phyloP scores from a whole-genome alignment of 2,797 vertebrate genomes.

The Triplophysa bombifrons region DNA sequence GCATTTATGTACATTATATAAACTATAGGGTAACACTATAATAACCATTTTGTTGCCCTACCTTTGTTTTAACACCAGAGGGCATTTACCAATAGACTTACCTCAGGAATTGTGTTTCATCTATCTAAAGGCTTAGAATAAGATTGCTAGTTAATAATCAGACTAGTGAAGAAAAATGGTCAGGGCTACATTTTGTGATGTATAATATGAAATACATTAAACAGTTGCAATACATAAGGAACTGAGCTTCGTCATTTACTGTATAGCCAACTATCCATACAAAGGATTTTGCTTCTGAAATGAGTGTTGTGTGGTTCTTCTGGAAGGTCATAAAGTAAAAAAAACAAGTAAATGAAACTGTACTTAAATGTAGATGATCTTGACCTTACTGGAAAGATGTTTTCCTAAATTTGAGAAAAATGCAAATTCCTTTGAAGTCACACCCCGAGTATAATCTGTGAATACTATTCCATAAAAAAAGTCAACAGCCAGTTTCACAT shows the following conservation, averaged over 20 bases:
- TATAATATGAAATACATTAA: background rate
- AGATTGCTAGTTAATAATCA: background rate
- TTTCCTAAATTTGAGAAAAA: slow-evolving; percentile 22
- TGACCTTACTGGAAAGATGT: background rate
- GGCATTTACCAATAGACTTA: slow-evolving; percentile 28
- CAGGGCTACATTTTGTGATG: background rate
- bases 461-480: background rate
- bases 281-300: slow-evolving; percentile 3
- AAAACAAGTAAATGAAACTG: slow-evolving; percentile 15
- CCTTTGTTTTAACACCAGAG: slow-evolving; percentile 16
- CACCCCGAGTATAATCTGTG: background rate
- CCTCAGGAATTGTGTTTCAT: slow-evolving; percentile 11
- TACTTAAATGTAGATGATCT: background rate
- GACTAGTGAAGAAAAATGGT: background rate
- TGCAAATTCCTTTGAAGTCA: slow-evolving; percentile 34
- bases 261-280: slow-evolving; percentile 26
- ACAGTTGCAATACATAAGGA: background rate
- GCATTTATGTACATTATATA: background rate
- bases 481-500: background rate
- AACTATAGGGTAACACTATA: background rate
- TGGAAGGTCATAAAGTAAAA: slow-evolving; percentile 39
- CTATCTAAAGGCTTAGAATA: background rate
- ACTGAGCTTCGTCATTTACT: slow-evolving; percentile 9
- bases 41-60: background rate
- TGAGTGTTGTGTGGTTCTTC: slow-evolving; percentile 32